Evolutionary conservation across 2,888 invertebrate species (phyloP).

Genomic region (Cinara cedri): DNA sequence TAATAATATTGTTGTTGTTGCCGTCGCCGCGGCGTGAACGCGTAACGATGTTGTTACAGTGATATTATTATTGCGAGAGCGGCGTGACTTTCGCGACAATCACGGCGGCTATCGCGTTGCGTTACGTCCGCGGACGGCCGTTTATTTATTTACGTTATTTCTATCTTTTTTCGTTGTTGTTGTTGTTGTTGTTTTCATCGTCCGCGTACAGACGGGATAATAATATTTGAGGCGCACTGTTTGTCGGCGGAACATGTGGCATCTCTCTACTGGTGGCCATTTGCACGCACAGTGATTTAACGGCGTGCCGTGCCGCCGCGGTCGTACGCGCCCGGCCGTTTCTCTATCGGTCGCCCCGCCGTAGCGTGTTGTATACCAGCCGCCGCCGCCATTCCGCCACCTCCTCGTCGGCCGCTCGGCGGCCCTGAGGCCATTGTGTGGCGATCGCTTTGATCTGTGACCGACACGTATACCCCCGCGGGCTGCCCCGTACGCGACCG

Average conservation of each 20-base stretch:
- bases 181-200: background rate
- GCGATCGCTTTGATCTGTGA: slow-evolving; percentile 57
- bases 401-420: slow-evolving; percentile 6
- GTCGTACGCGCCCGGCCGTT: background rate
- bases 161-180: background rate
- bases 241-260: slow-evolving; percentile 16
- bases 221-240: slow-evolving; percentile 50
- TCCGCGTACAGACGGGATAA: background rate
- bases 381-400: background rate
- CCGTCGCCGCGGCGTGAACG: too few relatives aligned
- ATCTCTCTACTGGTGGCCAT: slow-evolving; percentile 44
- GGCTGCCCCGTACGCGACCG: background rate
- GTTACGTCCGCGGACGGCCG: background rate
- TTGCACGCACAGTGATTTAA: slow-evolving; percentile 35
- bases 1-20: too few relatives aligned
- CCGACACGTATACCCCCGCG: slow-evolving; percentile 53
- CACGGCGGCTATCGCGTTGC: too few relatives aligned
- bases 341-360: background rate
- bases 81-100: too few relatives aligned
- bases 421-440: slow-evolving; percentile 50
- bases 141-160: too few relatives aligned
- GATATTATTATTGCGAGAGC: too few relatives aligned
- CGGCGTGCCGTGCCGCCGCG: background rate
- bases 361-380: background rate
- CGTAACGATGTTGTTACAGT: too few relatives aligned